Percentiles rank a stretch among this genome's conserved stretches.
These are phyloP conservation scores for Pissodes strobi DNA, from an alignment of 1,140 invertebrate species.

Conservation along the genomic window DNA sequence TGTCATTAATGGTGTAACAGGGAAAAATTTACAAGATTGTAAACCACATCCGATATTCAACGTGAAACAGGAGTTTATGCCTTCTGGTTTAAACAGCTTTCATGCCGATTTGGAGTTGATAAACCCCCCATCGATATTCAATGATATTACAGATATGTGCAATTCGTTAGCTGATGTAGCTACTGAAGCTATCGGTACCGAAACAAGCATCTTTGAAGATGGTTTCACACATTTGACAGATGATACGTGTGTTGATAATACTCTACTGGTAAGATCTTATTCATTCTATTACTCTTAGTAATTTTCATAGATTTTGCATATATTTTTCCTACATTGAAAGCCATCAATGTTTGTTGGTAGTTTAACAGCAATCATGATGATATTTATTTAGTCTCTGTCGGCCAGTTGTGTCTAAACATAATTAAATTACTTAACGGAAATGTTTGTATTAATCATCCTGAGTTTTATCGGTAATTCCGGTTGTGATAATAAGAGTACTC, in stretches of 20 bases:
- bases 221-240: constrained; percentile 59
- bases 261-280: constrained; percentile 23
- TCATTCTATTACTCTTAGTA: too few relatives aligned
- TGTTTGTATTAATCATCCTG: too few relatives aligned
- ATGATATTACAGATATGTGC: constrained; percentile 65
- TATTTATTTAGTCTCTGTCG: too few relatives aligned
- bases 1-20: constrained; percentile 39
- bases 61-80: constrained; percentile 59
- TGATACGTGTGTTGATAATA: constrained; percentile 30
- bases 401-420: too few relatives aligned
- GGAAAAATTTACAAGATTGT: constrained; percentile 1
- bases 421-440: too few relatives aligned
- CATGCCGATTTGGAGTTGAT: constrained; percentile 65
- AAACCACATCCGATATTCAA: constrained; percentile 56
- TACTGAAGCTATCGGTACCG: constrained; percentile 64
- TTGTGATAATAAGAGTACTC: too few relatives aligned
- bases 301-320: too few relatives aligned
- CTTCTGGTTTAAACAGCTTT: constrained; percentile 51
- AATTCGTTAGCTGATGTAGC: constrained; percentile 64
- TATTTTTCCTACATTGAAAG: too few relatives aligned
- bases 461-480: too few relatives aligned
- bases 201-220: constrained; percentile 60
- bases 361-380: too few relatives aligned
- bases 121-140: constrained; percentile 66
- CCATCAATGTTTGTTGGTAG: too few relatives aligned